Conservation (phyloP, 2,888 invertebrate species). For the Dicycla oo region DNA sequence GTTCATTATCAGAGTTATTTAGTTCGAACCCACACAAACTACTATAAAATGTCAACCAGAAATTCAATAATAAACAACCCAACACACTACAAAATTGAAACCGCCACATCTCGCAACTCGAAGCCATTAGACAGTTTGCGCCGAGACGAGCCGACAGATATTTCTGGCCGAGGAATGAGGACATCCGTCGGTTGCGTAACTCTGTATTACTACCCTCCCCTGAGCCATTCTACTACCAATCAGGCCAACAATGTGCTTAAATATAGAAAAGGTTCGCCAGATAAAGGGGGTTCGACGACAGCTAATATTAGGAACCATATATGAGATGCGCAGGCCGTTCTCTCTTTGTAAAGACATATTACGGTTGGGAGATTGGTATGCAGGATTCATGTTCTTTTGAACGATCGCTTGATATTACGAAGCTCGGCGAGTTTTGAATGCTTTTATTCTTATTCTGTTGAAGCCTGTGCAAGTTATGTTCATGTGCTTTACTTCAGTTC, state of each 20-base stretch:
- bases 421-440: slow-evolving; percentile 1
- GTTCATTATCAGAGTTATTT: background rate
- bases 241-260: slow-evolving; percentile 64
- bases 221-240: slow-evolving; percentile 57
- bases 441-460: slow-evolving; percentile 1
- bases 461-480: background rate
- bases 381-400: slow-evolving; percentile 39
- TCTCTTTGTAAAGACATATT: slow-evolving; percentile 50
- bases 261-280: slow-evolving; percentile 64
- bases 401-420: slow-evolving; percentile 29
- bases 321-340: slow-evolving; percentile 45
- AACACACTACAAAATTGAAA: background rate
- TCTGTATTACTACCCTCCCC: slow-evolving; percentile 67
- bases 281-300: slow-evolving; percentile 58
- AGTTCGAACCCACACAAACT: background rate
- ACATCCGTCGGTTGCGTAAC: slow-evolving; percentile 80
- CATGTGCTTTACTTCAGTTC: background rate
- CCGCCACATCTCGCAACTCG: slow-evolving; percentile 47
- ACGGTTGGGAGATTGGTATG: slow-evolving; percentile 19
- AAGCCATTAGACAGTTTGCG: slow-evolving; percentile 35
- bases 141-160: slow-evolving; percentile 68
- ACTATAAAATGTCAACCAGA: background rate
- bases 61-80: background rate
- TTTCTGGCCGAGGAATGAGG: slow-evolving; percentile 79
- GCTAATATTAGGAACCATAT: slow-evolving; percentile 57